phyloP scores from a whole-genome alignment of 2,888 invertebrate genomes.

The Scrobipalpa costella region DNA sequence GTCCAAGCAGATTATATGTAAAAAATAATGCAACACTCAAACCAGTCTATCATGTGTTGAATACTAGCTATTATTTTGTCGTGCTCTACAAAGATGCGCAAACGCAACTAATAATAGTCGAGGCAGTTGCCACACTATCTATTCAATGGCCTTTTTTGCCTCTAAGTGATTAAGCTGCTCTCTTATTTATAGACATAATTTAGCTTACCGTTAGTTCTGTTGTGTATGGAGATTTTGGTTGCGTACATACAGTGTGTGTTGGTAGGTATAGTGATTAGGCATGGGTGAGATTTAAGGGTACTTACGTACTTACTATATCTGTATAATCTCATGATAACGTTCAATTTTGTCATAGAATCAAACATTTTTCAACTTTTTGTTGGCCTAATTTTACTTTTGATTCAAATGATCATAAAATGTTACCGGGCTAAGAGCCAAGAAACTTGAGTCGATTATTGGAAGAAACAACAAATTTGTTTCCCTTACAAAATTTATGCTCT shows the following conservation, averaged over 20 bases:
- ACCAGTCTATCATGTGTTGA: conserved; percentile 16
- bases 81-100: conserved; percentile 27
- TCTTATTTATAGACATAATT: conserved; percentile 19
- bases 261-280: not conserved
- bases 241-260: not conserved
- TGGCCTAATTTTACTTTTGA: too few relatives aligned
- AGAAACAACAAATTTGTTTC: too few relatives aligned
- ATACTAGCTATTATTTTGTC: conserved; percentile 23
- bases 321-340: too few relatives aligned
- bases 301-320: too few relatives aligned
- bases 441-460: too few relatives aligned
- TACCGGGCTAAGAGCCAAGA: too few relatives aligned
- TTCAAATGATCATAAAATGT: too few relatives aligned
- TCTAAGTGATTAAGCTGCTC: conserved; percentile 22
- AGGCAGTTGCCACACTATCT: conserved; percentile 9
- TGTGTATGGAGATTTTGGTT: not conserved
- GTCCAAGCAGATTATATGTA: not conserved
- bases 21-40: conserved; percentile 11
- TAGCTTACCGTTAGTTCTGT: conserved; percentile 11
- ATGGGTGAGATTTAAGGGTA: not conserved
- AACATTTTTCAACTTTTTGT: too few relatives aligned
- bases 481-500: too few relatives aligned
- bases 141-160: conserved; percentile 19
- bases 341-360: too few relatives aligned
- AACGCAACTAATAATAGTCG: conserved; percentile 24